These are phyloP conservation scores for Patiria miniata DNA, from an alignment of 35 echinoderm and acorn worm genomes.

Conservation along the genomic window DNA sequence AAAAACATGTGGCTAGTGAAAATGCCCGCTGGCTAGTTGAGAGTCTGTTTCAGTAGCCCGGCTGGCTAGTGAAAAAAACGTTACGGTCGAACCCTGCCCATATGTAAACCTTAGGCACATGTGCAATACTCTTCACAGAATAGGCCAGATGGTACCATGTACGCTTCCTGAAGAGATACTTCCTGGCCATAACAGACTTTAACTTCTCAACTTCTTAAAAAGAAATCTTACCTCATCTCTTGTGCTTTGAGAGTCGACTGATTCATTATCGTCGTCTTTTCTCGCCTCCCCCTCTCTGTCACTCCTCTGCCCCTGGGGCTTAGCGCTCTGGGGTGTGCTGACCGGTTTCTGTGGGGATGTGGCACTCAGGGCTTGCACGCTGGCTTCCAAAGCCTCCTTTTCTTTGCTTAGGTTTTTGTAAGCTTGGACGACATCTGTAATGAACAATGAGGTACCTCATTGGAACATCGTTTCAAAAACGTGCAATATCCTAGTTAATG, in stretches of 20 bases:
- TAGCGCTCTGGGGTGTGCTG: not conserved
- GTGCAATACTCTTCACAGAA: no score
- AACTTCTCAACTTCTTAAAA: no score
- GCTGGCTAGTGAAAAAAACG: no score
- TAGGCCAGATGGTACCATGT: no score
- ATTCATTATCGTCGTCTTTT: not conserved
- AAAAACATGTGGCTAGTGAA: no score
- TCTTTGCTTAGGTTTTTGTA: constrained; percentile 87
- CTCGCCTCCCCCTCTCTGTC: not conserved
- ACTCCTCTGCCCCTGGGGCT: constrained; percentile 22
- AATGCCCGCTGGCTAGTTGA: no score
- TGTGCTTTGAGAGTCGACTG: not conserved
- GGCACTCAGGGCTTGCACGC: constrained; percentile 73
- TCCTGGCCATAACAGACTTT: no score
- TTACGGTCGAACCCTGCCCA: no score
- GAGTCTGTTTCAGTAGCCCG: no score
- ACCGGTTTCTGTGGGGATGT: constrained; percentile 15
- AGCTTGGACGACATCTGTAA: constrained; percentile 90
- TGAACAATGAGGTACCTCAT: not conserved
- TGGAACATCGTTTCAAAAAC: not conserved
- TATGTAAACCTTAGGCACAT: no score
- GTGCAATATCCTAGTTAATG: no score
- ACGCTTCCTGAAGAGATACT: no score
- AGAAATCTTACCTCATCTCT: not conserved
- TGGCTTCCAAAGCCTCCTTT: constrained; percentile 92